These are phyloP conservation scores for Riparia riparia DNA, from an alignment of 2,113 vertebrate genomes.

Conservation along the genomic window DNA sequence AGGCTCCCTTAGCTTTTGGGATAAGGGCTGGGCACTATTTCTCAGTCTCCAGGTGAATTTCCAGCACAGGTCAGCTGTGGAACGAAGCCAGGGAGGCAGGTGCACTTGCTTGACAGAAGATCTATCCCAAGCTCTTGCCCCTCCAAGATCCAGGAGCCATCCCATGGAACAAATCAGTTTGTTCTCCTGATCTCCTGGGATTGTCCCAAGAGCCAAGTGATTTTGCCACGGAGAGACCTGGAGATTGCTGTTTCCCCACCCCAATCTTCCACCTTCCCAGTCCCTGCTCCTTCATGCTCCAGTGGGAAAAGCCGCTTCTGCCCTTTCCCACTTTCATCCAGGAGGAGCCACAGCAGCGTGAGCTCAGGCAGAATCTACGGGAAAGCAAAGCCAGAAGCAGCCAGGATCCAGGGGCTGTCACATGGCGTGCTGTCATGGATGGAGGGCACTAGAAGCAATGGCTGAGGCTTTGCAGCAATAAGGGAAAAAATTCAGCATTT, in stretches of 20 bases:
- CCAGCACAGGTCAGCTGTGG: not conserved
- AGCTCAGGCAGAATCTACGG: not conserved
- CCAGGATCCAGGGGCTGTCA: not conserved
- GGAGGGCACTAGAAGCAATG: not conserved
- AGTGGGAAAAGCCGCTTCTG: not conserved
- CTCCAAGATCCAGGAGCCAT: not conserved
- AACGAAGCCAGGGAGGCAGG: not conserved
- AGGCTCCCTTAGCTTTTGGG: not conserved
- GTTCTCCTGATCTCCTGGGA: fast-evolving
- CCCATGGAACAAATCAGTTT: not conserved
- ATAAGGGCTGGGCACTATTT: not conserved
- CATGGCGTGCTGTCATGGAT: fast-evolving
- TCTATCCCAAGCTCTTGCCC: not conserved
- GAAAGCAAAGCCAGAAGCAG: not conserved
- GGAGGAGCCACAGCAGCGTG: not conserved
- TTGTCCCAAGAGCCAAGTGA: not conserved
- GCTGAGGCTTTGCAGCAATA: not conserved
- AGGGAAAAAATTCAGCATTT: not conserved
- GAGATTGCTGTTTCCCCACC: not conserved
- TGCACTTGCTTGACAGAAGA: not conserved
- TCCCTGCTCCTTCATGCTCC: constrained; percentile 18
- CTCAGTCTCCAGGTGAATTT: not conserved
- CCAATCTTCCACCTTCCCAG: not conserved
- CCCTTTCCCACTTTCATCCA: constrained; percentile 42
- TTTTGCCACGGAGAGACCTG: not conserved